Conservation (phyloP, 1,140 invertebrate genomes). For the Drosophila asahinai region DNA sequence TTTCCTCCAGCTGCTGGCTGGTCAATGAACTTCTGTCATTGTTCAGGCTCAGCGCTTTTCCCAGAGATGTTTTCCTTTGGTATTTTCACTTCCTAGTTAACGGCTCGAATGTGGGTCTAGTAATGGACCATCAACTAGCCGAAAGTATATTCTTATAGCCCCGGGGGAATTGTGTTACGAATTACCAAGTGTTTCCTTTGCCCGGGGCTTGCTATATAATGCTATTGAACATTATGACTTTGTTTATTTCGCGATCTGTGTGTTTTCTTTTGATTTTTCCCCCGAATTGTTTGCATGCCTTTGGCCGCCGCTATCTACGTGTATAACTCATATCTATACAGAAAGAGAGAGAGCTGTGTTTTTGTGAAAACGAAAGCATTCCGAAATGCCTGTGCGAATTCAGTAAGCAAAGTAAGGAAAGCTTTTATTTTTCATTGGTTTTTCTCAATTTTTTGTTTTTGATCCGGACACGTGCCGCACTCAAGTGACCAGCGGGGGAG, state of each 20-base stretch:
- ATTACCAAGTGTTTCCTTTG: slow-evolving; percentile 7
- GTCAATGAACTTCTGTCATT: slow-evolving; percentile 27
- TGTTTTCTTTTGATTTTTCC: slow-evolving; percentile 6
- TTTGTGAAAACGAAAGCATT: slow-evolving; percentile 40
- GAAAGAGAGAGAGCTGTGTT: slow-evolving; percentile 5
- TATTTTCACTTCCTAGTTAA: slow-evolving; percentile 41
- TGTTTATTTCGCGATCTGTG: slow-evolving; percentile 31
- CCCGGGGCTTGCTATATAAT: slow-evolving; percentile 34
- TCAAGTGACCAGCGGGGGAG: slow-evolving; percentile 32
- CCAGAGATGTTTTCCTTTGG: not conserved
- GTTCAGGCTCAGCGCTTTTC: not conserved
- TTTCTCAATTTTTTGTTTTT: slow-evolving; percentile 7
- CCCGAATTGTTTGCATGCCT: slow-evolving; percentile 40
- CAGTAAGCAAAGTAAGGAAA: slow-evolving; percentile 18
- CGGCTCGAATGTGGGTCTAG: slow-evolving; percentile 16
- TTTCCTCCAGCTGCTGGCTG: slow-evolving; percentile 25
- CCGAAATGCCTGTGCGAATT: slow-evolving; percentile 21
- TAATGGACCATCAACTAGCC: slow-evolving; percentile 19
- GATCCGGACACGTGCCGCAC: slow-evolving; percentile 43
- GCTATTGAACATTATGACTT: slow-evolving; percentile 41
- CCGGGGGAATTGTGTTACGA: not conserved
- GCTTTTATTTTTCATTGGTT: slow-evolving; percentile 4
- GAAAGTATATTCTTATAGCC: slow-evolving; percentile 17
- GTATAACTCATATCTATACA: slow-evolving; percentile 46
- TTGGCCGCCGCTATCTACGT: slow-evolving; percentile 15